Conservation (phyloP, 2,888 invertebrate species). For the Drosophila testacea region DNA sequence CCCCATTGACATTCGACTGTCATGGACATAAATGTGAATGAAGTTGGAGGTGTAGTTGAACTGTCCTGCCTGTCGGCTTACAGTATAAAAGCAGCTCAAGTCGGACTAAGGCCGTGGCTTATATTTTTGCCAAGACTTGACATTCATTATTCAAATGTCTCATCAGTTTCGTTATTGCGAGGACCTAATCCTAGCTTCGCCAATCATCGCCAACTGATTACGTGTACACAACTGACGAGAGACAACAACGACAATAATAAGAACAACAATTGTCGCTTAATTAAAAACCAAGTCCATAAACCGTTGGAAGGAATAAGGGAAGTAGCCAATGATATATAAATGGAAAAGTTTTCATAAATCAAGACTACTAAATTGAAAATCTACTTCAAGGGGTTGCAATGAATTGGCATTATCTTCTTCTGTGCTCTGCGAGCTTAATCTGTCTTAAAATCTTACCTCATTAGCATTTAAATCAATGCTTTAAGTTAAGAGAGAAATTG, state of each 20-base stretch:
- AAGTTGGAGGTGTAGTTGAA: not conserved
- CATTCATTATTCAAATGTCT: constrained; percentile 65
- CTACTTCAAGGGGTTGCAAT: constrained; percentile 20
- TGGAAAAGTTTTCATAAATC: constrained; percentile 33
- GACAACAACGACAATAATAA: constrained; percentile 18
- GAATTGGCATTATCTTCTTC: not conserved
- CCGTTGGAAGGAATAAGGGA: constrained; percentile 4
- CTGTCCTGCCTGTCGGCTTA: constrained; percentile 28
- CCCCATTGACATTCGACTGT: constrained; percentile 27
- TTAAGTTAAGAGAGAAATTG: not conserved
- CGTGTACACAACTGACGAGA: constrained; percentile 30
- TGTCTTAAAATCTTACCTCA: constrained; percentile 47
- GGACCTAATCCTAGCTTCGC: constrained; percentile 53
- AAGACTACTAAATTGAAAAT: constrained; percentile 26
- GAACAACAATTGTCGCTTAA: constrained; percentile 54
- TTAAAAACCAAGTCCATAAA: constrained; percentile 47
- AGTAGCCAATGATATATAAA: constrained; percentile 29
- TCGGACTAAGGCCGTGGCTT: constrained; percentile 43
- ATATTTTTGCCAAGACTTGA: constrained; percentile 53
- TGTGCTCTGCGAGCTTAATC: constrained; percentile 21
- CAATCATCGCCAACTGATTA: constrained; percentile 50
- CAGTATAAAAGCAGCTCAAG: constrained; percentile 33
- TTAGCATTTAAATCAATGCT: constrained; percentile 55
- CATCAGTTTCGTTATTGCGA: constrained; percentile 36
- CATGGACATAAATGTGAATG: not conserved